A percentile compares a stretch with the other conserved stretches of the same genome.
Conservation (phyloP, 2,113 vertebrate species). For the Cavia porcellus region DNA sequence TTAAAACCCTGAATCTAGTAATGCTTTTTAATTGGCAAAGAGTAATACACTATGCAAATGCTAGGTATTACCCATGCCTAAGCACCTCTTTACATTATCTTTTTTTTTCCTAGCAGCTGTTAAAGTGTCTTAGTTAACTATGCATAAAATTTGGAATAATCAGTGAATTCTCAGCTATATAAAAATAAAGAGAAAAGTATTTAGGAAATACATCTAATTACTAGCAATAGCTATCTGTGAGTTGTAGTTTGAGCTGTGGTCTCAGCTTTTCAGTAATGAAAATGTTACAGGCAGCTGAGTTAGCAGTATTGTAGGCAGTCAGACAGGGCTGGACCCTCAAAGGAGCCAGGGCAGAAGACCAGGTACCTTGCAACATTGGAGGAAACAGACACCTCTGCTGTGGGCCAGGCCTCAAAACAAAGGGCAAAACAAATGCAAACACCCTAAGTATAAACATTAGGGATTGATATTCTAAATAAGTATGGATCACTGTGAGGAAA, state of each 20-base stretch:
- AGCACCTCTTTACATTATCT: constrained; percentile 5
- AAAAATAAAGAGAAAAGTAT: constrained; percentile 40
- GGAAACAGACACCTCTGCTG: too few relatives aligned
- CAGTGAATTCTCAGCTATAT: not conserved
- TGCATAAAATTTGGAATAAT: constrained; percentile 26
- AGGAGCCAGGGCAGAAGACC: too few relatives aligned
- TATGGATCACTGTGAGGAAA: too few relatives aligned
- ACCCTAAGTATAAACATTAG: too few relatives aligned
- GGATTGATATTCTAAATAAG: too few relatives aligned
- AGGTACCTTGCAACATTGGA: too few relatives aligned
- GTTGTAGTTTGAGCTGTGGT: not conserved
- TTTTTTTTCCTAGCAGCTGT: not conserved
- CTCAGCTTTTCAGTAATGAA: constrained; percentile 40
- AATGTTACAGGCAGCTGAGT: too few relatives aligned
- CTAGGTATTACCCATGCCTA: not conserved
- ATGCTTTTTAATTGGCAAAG: constrained; percentile 66
- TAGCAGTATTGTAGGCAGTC: too few relatives aligned
- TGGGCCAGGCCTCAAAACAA: too few relatives aligned
- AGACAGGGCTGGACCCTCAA: too few relatives aligned
- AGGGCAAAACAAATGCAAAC: too few relatives aligned
- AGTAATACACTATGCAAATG: constrained; percentile 35
- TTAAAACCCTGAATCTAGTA: constrained; percentile 52
- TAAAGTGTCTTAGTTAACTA: constrained; percentile 45
- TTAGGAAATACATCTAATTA: constrained; percentile 35
- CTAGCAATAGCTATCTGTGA: constrained; percentile 19